Base-by-base conservation (phyloP, 1,140 invertebrate genomes). In the Mesaphorura yosii region DNA sequence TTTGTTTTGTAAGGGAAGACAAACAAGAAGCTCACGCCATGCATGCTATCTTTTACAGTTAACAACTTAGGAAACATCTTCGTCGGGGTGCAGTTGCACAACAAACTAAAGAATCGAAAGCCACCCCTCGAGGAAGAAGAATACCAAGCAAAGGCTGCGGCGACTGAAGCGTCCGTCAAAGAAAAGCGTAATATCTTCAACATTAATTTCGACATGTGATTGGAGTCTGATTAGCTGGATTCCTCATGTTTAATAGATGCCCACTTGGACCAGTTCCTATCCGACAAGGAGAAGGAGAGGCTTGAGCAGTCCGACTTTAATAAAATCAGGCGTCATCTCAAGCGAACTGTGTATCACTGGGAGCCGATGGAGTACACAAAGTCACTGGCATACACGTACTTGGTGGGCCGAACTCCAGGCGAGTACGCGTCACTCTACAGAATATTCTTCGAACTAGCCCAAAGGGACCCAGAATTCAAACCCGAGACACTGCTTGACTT, bases 401-500 rank as follows among this genome's bases (percentile, higher is more conserved):
- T 88, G 47, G 65, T 83, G 42, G 70, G 66, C 1, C 72, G 87
- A 66, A 70, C 80, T 22, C 73, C 81, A 15, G 70, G 77, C 5
- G 86, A 94, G 55, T 91, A 86, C 75, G 78, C 82, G 3, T 76
- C 81, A 6, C 65, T 89, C 23, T 64, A 68, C 48, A 77, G 71
- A 64, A 77, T 91, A 48, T 79, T 94, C 46, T 69, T 75, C 12
- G 87, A 93, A 74, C 82, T 92, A 40, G 70, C 70, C 55, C 62
- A 65, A 44, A 69, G 76, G 25, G 72, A 83, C 66, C 70, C 73
- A 40, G 57, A 78, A n/a, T 94, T 86, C 67, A 69, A 72, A 40
- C 89, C 89, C 0, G 70, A 72, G 53, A 81, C 79, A 50, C 74
- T 89, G 49, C 84, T 90, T 66, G 89, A 94, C 70, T 92, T 90